A percentile compares a stretch with the other conserved stretches of the same genome.
These are phyloP conservation scores for Amphimallon solstitiale DNA, from an alignment of 2,888 invertebrate genomes.

Conservation along the genomic window DNA sequence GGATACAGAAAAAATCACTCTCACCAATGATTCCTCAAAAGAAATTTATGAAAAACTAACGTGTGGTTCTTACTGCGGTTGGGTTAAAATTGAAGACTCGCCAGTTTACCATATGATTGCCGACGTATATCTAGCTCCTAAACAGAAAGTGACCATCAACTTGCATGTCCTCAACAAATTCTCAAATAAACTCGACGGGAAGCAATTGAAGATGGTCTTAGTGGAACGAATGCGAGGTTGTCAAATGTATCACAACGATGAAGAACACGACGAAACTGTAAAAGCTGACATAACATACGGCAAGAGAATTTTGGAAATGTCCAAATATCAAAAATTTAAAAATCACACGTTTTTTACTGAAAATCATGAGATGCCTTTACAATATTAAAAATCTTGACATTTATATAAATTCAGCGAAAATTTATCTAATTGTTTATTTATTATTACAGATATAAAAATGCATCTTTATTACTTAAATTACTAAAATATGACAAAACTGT, in stretches of 20 bases:
- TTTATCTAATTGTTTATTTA: too few species aligned
- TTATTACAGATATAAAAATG: too few species aligned
- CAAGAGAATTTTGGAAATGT: constrained; percentile 1
- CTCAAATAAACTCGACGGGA: constrained; percentile 86
- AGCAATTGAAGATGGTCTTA: constrained; percentile 79
- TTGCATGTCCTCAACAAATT: constrained; percentile 90
- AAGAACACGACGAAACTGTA: constrained; percentile 53
- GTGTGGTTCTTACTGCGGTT: constrained; percentile 94
- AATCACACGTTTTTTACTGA: neutral
- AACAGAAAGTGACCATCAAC: constrained; percentile 92
- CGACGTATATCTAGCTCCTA: constrained; percentile 96
- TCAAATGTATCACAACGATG: constrained; percentile 79
- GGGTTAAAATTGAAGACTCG: constrained; percentile 69
- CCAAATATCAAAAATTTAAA: constrained; percentile 2
- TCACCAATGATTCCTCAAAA: constrained; percentile 79
- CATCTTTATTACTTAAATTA: too few species aligned
- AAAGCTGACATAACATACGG: constrained; percentile 1
- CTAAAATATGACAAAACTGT: too few species aligned
- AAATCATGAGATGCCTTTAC: too few species aligned
- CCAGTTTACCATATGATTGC: constrained; percentile 91
- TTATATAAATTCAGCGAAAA: too few species aligned
- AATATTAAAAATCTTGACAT: too few species aligned
- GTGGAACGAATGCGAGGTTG: constrained; percentile 87
- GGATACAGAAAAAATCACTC: constrained; percentile 95
- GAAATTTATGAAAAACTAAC: constrained; percentile 77